phyloP scores from a whole-genome alignment of 2,797 vertebrate species.

The Sitta carolinensis region DNA sequence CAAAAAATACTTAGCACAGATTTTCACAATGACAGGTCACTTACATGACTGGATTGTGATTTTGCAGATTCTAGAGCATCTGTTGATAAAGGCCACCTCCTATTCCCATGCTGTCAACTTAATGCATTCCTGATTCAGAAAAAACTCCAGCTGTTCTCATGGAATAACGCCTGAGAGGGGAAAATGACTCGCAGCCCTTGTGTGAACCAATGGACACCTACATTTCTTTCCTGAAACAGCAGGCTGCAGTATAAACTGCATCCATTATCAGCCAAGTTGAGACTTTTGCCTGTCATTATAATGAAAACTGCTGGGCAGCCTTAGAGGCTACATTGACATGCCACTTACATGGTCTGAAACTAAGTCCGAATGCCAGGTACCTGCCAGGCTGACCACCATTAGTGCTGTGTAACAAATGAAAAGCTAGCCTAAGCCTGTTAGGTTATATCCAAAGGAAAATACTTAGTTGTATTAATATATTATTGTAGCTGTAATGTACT shows the following conservation, averaged over 20 bases:
- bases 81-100: neutral
- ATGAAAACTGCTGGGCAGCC: neutral
- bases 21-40: neutral
- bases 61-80: neutral
- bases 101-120: neutral
- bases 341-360: neutral
- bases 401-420: neutral
- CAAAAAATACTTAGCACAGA: neutral
- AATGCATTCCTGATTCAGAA: neutral
- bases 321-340: neutral
- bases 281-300: neutral
- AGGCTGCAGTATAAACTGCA: neutral
- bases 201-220: neutral
- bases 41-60: neutral
- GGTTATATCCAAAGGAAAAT: neutral
- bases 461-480: neutral
- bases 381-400: neutral
- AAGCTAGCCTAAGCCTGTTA: neutral
- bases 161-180: neutral
- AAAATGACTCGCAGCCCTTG: neutral
- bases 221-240: neutral
- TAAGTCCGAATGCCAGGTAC: neutral
- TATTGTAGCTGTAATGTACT: neutral
- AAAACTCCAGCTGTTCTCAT: neutral
- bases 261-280: neutral